Evolutionary conservation across 2,113 vertebrate genomes (phyloP), one percentile per base, ranked within the genome.

Genomic region (Litocranius walleri): DNA sequence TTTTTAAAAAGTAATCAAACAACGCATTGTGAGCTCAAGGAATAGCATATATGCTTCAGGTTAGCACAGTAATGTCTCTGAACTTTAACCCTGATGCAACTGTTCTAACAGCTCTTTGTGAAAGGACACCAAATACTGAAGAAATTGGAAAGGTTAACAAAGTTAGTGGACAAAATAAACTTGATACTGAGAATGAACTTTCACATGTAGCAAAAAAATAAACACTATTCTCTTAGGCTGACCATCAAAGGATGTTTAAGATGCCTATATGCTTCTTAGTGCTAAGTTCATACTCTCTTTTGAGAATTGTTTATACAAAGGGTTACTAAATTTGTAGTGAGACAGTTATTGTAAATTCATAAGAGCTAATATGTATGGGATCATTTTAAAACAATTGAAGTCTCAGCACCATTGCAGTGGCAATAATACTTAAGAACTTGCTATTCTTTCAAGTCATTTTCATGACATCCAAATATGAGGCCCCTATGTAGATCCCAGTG

Each of bases 161-260:
- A 99, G 99, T 99, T 99, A 99, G 98, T 56, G 99, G 98, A 99
- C 98, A 99, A 99, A 99, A 99, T 98, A 99, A 99, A 99, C 99
- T 99, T 99, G 99, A 99, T 99, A 99, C 99, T 98, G 98, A 98
- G 98, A 98, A 97, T 99, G 99, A 99, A 99, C 99, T 99, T 99
- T 99, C 98, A 98, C 98, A 98, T 98, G 97, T 97, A 98, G 94
- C 98, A 99, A 98, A 95, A 99, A 99, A 99, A 99, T 99, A 99
- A 99, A 99, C 98, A 99, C 64, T 74, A 4, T 97, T 98, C 96
- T 98, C 96, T 97, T 98, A 98, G 95, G 94, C 97, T 96, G 95
- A 98, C 97, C 98, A 98, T 98, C 98, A 98, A 98, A 98, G 98
- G 98, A 98, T 98, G 98, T 98, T 98, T 98, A 98, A 98, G 96